These are phyloP conservation scores for Drosophila subpulchrella DNA, from an alignment of 1,140 invertebrate genomes.

Conservation along the genomic window DNA sequence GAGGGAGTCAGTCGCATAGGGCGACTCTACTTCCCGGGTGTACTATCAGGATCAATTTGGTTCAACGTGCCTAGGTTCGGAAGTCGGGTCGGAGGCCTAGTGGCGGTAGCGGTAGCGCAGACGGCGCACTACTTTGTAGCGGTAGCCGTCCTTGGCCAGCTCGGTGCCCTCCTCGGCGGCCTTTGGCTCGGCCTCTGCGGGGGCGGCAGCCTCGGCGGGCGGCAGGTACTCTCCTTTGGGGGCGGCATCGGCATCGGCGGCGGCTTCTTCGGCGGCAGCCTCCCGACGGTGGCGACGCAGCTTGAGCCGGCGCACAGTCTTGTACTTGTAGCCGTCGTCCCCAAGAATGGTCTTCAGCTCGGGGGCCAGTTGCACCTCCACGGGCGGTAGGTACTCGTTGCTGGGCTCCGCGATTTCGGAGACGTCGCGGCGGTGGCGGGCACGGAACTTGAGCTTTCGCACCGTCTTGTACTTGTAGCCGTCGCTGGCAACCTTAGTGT, in stretches of 20 bases:
- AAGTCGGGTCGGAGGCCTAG: slow-evolving; percentile 34
- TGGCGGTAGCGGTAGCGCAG: slow-evolving; percentile 76
- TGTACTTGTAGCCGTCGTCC: slow-evolving; percentile 67
- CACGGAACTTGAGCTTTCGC: slow-evolving; percentile 6
- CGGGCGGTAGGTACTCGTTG: slow-evolving; percentile 3
- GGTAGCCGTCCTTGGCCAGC: slow-evolving; percentile 75
- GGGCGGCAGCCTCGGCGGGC: slow-evolving; percentile 48
- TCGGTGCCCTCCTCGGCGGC: slow-evolving; percentile 64
- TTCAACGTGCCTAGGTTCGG: slow-evolving; percentile 59
- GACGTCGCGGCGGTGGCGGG: slow-evolving; percentile 15
- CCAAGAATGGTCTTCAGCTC: slow-evolving; percentile 1
- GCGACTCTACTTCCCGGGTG: slow-evolving; percentile 15
- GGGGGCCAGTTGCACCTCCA: not conserved
- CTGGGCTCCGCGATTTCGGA: slow-evolving; percentile 34
- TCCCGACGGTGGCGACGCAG: slow-evolving; percentile 66
- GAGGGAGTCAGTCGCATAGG: not conserved
- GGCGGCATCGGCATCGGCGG: slow-evolving; percentile 42
- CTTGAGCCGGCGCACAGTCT: slow-evolving; percentile 64
- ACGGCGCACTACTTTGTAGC: slow-evolving; percentile 78
- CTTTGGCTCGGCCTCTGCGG: slow-evolving; percentile 38
- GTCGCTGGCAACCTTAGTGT: not conserved
- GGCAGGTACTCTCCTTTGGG: slow-evolving; percentile 64
- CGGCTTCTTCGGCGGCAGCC: slow-evolving; percentile 60
- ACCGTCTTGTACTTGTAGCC: slow-evolving; percentile 1
- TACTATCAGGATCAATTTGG: slow-evolving; percentile 80